Base-by-base conservation (phyloP, 2,797 vertebrate species). In the Spatula clypeata region DNA sequence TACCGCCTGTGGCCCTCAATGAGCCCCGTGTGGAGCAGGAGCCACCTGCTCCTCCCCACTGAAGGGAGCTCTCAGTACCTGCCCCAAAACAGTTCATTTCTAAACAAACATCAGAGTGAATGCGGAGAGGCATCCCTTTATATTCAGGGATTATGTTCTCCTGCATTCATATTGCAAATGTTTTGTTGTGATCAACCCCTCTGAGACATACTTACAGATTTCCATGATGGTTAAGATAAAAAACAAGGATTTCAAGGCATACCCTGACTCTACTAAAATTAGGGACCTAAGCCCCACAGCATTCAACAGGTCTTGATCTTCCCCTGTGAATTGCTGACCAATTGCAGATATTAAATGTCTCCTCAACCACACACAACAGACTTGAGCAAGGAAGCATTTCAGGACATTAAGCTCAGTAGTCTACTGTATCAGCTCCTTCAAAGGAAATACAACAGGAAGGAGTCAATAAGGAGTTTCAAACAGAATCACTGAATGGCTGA, bases 321-420 rank as follows among this genome's bases (percentile, higher is more conserved):
- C 66, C 79, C 81, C 36, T 61, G 20, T 42, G 75, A 75, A 38
- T 42, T 45, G 70, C 27, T 77, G 71, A 69, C 65, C 79, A 72
- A 80, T 40, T 49, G 79, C 51, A 84, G 49, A 10, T 66, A 77
- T 42, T 93, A 79, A 82, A 83, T 13, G 18, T 58, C 51, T 72
- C 64, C 44, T 86, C 60, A 89, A 64, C 17, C 31, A 82, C 34
- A 7, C 3, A 29, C 38, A 80, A 74, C 10, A 81, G 24, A 17
- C 38, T 72, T 55, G 23, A 75, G 42, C 71, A 72, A 84, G 62
- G 73, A 87, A 85, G 19, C 7, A 88, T 45, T 88, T 90, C 58
- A 79, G 64, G 60, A 90, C 80, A 88, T 90, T 81, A 88, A 84
- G 54, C 51, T 67, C 79, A 54, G 66, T 62, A 71, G 55, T 62